Conservation (phyloP, 2,888 invertebrate species). For the Actias luna region DNA sequence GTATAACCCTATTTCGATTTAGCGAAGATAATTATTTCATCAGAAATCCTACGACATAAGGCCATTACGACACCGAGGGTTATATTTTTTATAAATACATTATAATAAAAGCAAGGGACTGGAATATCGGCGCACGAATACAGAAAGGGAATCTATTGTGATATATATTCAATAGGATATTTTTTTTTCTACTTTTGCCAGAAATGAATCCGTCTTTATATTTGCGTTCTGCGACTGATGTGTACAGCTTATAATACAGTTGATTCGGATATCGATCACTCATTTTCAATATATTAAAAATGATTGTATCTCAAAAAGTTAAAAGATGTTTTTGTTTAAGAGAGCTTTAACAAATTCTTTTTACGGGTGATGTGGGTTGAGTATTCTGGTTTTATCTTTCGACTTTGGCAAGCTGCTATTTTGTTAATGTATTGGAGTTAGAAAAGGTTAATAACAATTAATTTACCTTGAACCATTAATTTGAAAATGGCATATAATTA, state of each 20-base stretch:
- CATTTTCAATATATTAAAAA: neutral
- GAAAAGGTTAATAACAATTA: too few species aligned
- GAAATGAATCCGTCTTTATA: neutral
- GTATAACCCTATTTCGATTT: slow-evolving; percentile 31
- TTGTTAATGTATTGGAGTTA: too few species aligned
- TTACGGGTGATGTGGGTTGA: too few species aligned
- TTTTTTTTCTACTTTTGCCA: neutral
- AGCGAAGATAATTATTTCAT: slow-evolving; percentile 59
- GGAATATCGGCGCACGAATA: slow-evolving; percentile 29
- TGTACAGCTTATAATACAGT: neutral
- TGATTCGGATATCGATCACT: neutral
- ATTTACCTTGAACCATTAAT: too few species aligned
- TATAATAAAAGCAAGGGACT: slow-evolving; percentile 31
- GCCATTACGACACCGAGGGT: slow-evolving; percentile 50
- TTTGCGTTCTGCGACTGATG: neutral
- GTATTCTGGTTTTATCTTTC: too few species aligned
- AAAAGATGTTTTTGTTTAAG: too few species aligned
- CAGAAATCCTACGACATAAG: slow-evolving; percentile 53
- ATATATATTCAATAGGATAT: slow-evolving; percentile 8
- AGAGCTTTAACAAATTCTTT: too few species aligned
- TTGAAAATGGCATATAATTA: too few species aligned
- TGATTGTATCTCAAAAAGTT: too few species aligned
- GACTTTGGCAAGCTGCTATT: too few species aligned
- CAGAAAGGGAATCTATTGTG: slow-evolving; percentile 41
- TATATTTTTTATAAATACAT: slow-evolving; percentile 47